Conservation (phyloP, 2,888 invertebrate genomes). For the Epiblema foenella region DNA sequence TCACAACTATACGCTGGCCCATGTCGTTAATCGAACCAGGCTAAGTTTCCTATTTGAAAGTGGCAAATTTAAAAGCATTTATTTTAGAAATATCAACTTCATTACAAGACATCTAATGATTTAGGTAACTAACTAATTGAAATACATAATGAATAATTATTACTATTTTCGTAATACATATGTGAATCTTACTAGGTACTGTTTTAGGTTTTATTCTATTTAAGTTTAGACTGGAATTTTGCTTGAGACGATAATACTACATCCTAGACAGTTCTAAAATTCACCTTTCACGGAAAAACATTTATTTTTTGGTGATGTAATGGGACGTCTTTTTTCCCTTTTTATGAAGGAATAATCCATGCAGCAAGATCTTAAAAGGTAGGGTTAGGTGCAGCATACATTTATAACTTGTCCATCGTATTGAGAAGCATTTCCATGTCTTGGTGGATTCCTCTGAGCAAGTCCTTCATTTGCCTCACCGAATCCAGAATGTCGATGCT, state of each 20-base stretch:
- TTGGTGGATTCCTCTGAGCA: constrained; percentile 91
- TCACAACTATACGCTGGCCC: too few species aligned
- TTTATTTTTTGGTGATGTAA: too few species aligned
- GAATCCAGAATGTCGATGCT: constrained; percentile 97
- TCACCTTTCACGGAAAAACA: too few species aligned
- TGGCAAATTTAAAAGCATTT: too few species aligned
- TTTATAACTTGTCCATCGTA: constrained; percentile 88
- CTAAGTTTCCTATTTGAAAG: too few species aligned
- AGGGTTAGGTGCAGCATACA: neutral
- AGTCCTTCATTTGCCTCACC: constrained; percentile 92
- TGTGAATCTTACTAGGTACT: too few species aligned
- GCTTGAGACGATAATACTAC: neutral
- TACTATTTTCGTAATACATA: too few species aligned
- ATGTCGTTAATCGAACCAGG: too few species aligned
- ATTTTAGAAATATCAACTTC: too few species aligned
- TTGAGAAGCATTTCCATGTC: constrained; percentile 92
- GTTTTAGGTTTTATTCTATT: neutral
- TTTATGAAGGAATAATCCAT: neutral
- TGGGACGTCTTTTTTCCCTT: neutral
- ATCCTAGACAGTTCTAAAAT: neutral
- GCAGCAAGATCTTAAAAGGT: neutral
- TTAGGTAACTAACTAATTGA: neutral
- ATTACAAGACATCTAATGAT: too few species aligned
- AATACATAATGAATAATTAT: neutral
- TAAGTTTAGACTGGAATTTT: neutral